phyloP scores from a whole-genome alignment of 2,113 vertebrate species.

The Speoplatyrhinus poulsoni region DNA sequence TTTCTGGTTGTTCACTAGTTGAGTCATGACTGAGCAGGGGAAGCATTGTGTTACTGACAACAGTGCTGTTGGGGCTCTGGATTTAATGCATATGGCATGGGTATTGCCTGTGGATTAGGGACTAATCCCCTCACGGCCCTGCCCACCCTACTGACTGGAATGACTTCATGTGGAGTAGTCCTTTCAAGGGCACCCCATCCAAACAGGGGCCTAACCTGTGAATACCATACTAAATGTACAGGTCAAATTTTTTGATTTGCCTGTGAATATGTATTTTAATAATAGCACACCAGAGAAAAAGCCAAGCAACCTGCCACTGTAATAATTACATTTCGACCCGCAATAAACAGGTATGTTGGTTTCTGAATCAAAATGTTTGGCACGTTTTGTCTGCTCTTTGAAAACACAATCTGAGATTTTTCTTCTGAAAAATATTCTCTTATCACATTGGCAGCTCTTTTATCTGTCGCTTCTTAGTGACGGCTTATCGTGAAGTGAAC shows the following conservation, averaged over 20 bases:
- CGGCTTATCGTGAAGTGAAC: neutral
- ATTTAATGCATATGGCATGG: conserved; percentile 49
- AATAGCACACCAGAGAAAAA: too few species aligned
- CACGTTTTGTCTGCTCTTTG: neutral
- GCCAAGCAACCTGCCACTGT: too few species aligned
- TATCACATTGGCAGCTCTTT: neutral
- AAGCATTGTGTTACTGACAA: conserved; percentile 38
- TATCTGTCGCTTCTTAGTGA: neutral
- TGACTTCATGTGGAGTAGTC: conserved; percentile 54
- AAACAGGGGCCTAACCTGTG: neutral
- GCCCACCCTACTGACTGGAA: conserved; percentile 43
- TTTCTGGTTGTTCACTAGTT: conserved; percentile 9
- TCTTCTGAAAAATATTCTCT: neutral
- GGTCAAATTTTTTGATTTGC: neutral
- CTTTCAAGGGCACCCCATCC: conserved; percentile 48
- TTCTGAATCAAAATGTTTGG: conserved; percentile 4
- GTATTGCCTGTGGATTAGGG: conserved; percentile 64
- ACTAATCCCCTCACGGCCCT: conserved; percentile 53
- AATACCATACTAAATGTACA: neutral
- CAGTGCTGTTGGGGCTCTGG: conserved; percentile 39
- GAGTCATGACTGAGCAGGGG: neutral
- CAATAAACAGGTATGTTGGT: neutral
- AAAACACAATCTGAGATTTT: neutral
- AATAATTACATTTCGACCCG: too few species aligned
- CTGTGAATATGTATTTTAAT: too few species aligned